Base-by-base conservation (phyloP, 2,113 vertebrate genomes). In the Seriola aureovittata region DNA sequence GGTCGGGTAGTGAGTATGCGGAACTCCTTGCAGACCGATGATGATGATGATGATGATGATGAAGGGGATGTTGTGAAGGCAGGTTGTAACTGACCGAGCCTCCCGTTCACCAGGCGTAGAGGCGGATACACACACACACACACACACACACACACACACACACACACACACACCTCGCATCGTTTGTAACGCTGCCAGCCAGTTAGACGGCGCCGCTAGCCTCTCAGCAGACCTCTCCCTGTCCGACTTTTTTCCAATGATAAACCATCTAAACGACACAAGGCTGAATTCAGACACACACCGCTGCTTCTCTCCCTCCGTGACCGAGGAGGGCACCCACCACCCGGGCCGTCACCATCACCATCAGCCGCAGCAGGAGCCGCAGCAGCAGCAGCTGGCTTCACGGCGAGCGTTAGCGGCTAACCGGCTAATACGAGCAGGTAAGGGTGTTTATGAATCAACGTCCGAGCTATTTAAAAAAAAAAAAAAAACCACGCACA, bases 61-160 rank as follows among this genome's bases (percentile, higher is more conserved):
- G 86, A 89, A 36, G 87, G 86, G 74, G 89, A 91, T 85, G 92
- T 89, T 91, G 85, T 90, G 85, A 93, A 85, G 90, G 87, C 89
- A 90, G 89, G 85, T 88, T 84, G 82, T 76, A 81, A 69, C 73
- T 80, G 86, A 80, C 54, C 64, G 68, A 84, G 57, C 44, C 29
- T 12, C 57, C 42, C 62, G 68, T 63, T 65, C 79, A 85, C 13
- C 59, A 73, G 78, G 71, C 52, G 19, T 16, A 38, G 58, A 84
- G 83, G 75, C 81, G 71, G 67, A 73, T 38, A 38, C 38, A 38
- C 38, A 38, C 38, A 29, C 25, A 29, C 25, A 29, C 29, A 29
- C 29, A 29, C 29, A 6, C 74, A 42, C 77, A 6, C 52, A 48
- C 9, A 23, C 23, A 23, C 23, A 23, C 23, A 23, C 23, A 23